Conservation (phyloP, 2,113 vertebrate species). For the Abramis brama region DNA sequence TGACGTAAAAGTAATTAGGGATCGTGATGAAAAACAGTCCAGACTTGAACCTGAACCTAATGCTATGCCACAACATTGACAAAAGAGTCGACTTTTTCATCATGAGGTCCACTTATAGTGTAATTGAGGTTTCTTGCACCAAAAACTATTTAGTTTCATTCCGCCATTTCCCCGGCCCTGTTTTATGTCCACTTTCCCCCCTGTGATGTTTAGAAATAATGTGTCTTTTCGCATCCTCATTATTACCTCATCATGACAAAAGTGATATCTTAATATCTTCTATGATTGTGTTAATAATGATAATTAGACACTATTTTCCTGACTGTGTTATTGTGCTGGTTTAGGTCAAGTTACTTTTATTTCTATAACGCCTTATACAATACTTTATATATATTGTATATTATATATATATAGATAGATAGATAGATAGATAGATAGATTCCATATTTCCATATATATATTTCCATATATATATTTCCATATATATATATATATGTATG, state of each 20-base stretch:
- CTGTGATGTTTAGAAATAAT: neutral
- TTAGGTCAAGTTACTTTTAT: too few species aligned
- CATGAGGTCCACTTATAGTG: neutral
- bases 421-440: too few species aligned
- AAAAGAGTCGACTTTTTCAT: neutral
- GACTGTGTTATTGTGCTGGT: neutral
- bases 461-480: too few species aligned
- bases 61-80: neutral
- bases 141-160: neutral
- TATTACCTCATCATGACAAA: neutral
- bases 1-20: neutral
- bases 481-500: too few species aligned
- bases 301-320: neutral
- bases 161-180: neutral
- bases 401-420: too few species aligned
- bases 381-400: too few species aligned
- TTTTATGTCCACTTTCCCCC: neutral
- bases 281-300: neutral
- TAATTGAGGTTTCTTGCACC: neutral
- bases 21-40: neutral
- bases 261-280: neutral
- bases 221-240: neutral
- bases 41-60: neutral
- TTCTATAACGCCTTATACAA: too few species aligned
- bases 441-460: too few species aligned